Evolutionary conservation across 2,888 invertebrate genomes (phyloP).

Genomic region (Lutraria lutraria): DNA sequence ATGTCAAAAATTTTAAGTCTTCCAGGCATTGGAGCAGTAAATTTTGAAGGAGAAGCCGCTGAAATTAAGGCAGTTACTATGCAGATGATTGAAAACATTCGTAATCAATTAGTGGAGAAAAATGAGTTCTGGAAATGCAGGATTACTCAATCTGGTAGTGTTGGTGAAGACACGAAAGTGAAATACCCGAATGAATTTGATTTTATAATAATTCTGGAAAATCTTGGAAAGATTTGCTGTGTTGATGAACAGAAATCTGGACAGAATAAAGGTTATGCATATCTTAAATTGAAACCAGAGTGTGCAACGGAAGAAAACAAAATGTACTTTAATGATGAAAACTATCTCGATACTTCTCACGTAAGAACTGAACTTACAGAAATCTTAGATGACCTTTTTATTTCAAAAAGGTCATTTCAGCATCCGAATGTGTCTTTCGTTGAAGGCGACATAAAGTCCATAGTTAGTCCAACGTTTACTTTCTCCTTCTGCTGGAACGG

Average conservation of each 20-base stretch:
- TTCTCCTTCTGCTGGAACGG: constrained; percentile 17
- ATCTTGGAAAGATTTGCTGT: constrained; percentile 8
- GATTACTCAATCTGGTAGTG: constrained; percentile 44
- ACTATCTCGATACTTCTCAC: constrained; percentile 18
- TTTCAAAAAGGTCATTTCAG: constrained; percentile 3
- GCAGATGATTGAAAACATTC: constrained; percentile 4
- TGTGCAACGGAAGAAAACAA: not conserved
- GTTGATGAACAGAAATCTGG: constrained; percentile 21
- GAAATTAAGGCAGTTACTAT: not conserved
- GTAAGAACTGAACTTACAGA: not conserved
- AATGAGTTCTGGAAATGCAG: not conserved
- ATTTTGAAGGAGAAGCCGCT: constrained; percentile 30
- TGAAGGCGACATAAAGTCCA: constrained; percentile 14
- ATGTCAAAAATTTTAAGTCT: constrained; percentile 26
- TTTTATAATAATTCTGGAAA: constrained; percentile 38
- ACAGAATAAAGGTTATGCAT: constrained; percentile 29
- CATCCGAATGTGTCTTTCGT: constrained; percentile 30
- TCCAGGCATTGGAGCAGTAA: constrained; percentile 30
- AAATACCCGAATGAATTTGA: constrained; percentile 43
- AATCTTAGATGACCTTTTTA: constrained; percentile 25
- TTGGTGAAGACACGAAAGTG: constrained; percentile 45
- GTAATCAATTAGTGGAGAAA: constrained; percentile 29
- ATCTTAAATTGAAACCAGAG: constrained; percentile 33
- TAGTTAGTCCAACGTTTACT: constrained; percentile 22
- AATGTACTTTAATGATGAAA: constrained; percentile 26